Evolutionary conservation across 2,113 vertebrate genomes (phyloP), one percentile per base, ranked within the genome.

Genomic region (Meleagris gallopavo): DNA sequence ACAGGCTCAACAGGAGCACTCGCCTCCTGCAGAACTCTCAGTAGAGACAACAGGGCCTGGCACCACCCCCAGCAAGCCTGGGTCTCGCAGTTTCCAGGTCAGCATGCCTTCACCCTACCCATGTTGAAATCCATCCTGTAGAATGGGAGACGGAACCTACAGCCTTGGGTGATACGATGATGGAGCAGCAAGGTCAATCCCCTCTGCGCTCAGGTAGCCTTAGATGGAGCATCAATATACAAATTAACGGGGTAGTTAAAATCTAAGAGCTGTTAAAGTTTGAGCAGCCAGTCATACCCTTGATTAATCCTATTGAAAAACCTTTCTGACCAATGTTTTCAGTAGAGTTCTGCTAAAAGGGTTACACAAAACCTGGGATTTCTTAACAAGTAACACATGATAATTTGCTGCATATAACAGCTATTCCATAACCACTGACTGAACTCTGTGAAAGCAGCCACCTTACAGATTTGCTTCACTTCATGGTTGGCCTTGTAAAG

Each of bases 91-190:
- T 61, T 83, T 61, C 12, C 48, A 52, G 43, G 48, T 30, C n/a
- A 61, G 40, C 3, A 1, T 2, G 18, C 27, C 57, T 66, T 46
- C 10, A 60, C 7, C 13, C 20, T 13, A 18, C 1, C 0, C 17
- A 22, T 30, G 7, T 38, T 32, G 62, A 85, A 91, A 93, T 27
- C 34, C 60, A 43, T 10, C 43, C 54, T 30, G 64, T 25, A 45
- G 14, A 10, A 55, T 6, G 14, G 36, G 38, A 34, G 78, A 61
- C 32, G 64, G 16, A 69, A 30, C 17, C 61, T 55, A 62, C 20
- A 69, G 65, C 20, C 73, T 70, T n/a, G 30, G n/a, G 5, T 11
- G 70, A 60, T 10, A 14, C 3, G 19, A 57, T 52, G 43, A 41
- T 3, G 2, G 34, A 18, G 7, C 4, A 19, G 19, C 45, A 17